A percentile compares a stretch with the other conserved stretches of the same genome.
These are phyloP conservation scores for Sarcophaga bullata DNA, from an alignment of 1,140 invertebrate genomes.

Conservation along the genomic window DNA sequence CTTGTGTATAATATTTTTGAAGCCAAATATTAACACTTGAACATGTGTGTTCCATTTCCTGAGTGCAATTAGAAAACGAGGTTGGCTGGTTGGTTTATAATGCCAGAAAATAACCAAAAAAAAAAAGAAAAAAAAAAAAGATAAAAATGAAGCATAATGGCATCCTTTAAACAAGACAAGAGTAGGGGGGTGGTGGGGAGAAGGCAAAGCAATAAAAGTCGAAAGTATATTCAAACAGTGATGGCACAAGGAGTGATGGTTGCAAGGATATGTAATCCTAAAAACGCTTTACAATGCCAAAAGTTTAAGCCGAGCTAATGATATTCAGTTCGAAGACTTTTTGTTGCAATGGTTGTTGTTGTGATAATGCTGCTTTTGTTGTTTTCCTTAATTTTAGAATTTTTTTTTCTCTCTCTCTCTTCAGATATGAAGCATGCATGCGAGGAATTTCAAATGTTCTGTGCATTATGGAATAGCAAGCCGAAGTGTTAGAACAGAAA, in stretches of 20 bases:
- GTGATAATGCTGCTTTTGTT: neutral
- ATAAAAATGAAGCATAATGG: too few relatives aligned
- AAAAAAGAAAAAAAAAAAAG: too few relatives aligned
- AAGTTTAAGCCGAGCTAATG: slow-evolving; percentile 13
- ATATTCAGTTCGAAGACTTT: neutral
- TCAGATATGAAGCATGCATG: neutral
- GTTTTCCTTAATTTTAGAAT: neutral
- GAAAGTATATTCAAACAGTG: neutral
- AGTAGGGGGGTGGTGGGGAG: neutral
- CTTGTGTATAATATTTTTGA: neutral
- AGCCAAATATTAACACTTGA: slow-evolving; percentile 44
- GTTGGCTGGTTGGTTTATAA: neutral
- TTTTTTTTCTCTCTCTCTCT: neutral
- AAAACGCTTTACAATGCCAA: neutral
- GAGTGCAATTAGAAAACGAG: slow-evolving; percentile 34
- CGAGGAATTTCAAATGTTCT: neutral
- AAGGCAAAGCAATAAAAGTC: too few relatives aligned
- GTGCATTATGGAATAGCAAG: neutral
- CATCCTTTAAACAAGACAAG: neutral
- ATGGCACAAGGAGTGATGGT: neutral
- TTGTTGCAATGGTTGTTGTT: neutral
- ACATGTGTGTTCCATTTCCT: slow-evolving; percentile 43
- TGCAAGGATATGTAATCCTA: neutral
- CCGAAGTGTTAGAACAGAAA: neutral
- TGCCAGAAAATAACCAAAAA: neutral